Percentiles rank a stretch among this genome's conserved stretches.
Conservation (phyloP, 2,888 invertebrate genomes). For the Lomographa bimaculata region DNA sequence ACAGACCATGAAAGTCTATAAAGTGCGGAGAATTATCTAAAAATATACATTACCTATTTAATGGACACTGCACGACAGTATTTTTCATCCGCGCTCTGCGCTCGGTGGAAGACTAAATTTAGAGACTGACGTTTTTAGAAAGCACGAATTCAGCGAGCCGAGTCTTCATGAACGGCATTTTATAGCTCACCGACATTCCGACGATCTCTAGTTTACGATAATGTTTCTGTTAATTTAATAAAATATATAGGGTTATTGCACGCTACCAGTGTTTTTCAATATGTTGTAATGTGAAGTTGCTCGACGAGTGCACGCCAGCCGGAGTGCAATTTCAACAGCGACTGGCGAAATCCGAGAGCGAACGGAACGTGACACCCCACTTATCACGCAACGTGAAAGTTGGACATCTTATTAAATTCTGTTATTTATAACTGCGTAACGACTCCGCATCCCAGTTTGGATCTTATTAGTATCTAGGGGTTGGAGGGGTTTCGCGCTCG, state of each 20-base stretch:
- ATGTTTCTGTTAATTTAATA: constrained; percentile 17
- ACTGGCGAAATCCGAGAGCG: constrained; percentile 74
- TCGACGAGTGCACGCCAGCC: constrained; percentile 50
- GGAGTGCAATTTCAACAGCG: constrained; percentile 68
- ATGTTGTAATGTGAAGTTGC: constrained; percentile 51
- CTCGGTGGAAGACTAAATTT: constrained; percentile 69
- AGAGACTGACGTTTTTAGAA: constrained; percentile 67
- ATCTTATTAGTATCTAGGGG: constrained; percentile 32
- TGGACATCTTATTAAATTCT: constrained; percentile 70
- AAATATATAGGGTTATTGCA: constrained; percentile 7
- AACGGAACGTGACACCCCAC: constrained; percentile 77
- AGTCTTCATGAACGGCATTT: constrained; percentile 20
- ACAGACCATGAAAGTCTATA: constrained; percentile 41
- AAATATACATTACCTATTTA: constrained; percentile 71
- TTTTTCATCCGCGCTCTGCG: constrained; percentile 63
- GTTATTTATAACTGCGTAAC: constrained; percentile 63
- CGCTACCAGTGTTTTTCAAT: constrained; percentile 28
- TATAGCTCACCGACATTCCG: constrained; percentile 10
- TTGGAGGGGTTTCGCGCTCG: constrained; percentile 18
- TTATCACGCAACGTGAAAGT: constrained; percentile 75
- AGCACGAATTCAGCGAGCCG: constrained; percentile 49
- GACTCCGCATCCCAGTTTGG: constrained; percentile 37
- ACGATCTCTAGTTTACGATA: constrained; percentile 3
- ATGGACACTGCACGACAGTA: constrained; percentile 69
- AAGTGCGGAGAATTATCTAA: constrained; percentile 56